A percentile compares a stretch with the other conserved stretches of the same genome.
These are phyloP conservation scores for Suillia variegata DNA, from an alignment of 2,888 invertebrate species.

Conservation along the genomic window DNA sequence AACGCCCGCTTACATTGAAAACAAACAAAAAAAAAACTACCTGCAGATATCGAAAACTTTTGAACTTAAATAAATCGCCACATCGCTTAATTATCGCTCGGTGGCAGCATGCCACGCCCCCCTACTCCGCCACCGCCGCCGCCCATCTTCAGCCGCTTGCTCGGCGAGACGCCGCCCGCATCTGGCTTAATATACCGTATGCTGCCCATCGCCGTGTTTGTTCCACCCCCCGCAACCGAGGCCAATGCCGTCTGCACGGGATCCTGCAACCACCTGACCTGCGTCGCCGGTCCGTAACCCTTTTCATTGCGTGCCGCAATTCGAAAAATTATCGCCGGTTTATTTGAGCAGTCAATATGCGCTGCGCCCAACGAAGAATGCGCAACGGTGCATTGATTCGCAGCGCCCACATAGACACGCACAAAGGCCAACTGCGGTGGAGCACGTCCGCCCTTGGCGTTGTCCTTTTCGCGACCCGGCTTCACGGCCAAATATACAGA, in stretches of 20 bases:
- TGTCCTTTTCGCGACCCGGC: slow-evolving; percentile 35
- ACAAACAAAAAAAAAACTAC: no score
- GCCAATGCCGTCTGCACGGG: slow-evolving; percentile 22
- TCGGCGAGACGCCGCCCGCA: slow-evolving; percentile 32
- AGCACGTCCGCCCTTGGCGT: slow-evolving; percentile 26
- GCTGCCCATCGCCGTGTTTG: slow-evolving; percentile 11
- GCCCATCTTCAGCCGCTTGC: slow-evolving; percentile 33
- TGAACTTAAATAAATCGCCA: neutral
- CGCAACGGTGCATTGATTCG: slow-evolving; percentile 38
- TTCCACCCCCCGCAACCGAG: no score
- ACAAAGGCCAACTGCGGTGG: slow-evolving; percentile 38
- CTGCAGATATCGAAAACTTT: no score
- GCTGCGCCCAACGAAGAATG: slow-evolving; percentile 35
- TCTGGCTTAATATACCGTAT: slow-evolving; percentile 36
- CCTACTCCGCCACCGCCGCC: no score
- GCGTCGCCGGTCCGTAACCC: slow-evolving; percentile 40
- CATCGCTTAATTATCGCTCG: neutral
- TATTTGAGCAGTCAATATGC: slow-evolving; percentile 38
- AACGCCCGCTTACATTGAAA: no score
- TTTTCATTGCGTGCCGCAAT: slow-evolving; percentile 41
- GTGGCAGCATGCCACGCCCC: neutral
- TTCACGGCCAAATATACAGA: slow-evolving; percentile 41
- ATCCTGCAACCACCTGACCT: slow-evolving; percentile 40
- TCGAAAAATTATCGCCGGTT: slow-evolving; percentile 40
- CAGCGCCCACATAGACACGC: slow-evolving; percentile 37